A percentile compares a stretch with the other conserved stretches of the same genome.
phyloP scores from a whole-genome alignment of 2,888 invertebrate species.

The Seira sanloemensis region DNA sequence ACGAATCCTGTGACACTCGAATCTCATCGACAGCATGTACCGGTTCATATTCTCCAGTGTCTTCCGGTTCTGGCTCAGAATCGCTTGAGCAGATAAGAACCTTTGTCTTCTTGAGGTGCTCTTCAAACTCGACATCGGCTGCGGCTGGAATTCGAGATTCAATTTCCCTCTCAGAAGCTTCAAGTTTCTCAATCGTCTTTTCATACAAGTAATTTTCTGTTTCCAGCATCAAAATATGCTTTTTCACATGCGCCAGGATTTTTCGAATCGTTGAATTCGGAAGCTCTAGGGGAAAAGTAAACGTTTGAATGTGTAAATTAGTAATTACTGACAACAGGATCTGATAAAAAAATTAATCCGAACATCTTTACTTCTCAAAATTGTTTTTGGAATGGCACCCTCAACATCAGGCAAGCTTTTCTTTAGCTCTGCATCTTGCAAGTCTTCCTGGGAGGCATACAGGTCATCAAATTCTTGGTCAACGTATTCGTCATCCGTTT shows the following conservation, averaged over 20 bases:
- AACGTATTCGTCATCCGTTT: conserved; percentile 36
- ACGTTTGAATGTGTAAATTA: too few relatives aligned
- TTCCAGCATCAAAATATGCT: conserved; percentile 52
- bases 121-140: conserved; percentile 21
- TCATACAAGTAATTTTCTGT: conserved; percentile 60
- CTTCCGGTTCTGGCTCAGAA: conserved; percentile 47
- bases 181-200: conserved; percentile 54
- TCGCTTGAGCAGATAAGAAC: conserved; percentile 52
- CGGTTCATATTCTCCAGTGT: conserved; percentile 45
- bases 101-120: conserved; percentile 19
- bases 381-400: conserved; percentile 54
- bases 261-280: conserved; percentile 47
- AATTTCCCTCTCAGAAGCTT: conserved; percentile 54
- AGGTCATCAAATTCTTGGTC: conserved; percentile 37
- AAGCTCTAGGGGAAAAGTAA: too few relatives aligned
- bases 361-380: conserved; percentile 54
- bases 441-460: conserved; percentile 28
- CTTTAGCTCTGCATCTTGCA: conserved; percentile 18
- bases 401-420: conserved; percentile 48
- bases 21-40: conserved; percentile 50
- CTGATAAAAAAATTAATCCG: too few relatives aligned
- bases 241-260: conserved; percentile 46
- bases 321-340: too few relatives aligned
- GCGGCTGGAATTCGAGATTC: conserved; percentile 15
- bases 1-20: conserved; percentile 54